These are phyloP conservation scores for Laspeyria flexula DNA, from an alignment of 2,888 invertebrate species.

Conservation along the genomic window DNA sequence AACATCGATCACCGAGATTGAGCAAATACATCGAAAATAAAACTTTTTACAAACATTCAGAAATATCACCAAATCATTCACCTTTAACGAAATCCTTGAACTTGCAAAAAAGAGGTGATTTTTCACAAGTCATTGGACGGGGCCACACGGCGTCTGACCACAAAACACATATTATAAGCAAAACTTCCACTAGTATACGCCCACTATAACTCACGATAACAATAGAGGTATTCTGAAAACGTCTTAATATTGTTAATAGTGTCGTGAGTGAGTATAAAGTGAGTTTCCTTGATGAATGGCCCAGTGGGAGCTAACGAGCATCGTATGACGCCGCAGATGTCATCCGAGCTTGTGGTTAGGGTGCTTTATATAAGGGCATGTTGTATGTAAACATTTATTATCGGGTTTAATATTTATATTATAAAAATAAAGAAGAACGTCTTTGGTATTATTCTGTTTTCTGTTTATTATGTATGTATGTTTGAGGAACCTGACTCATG, in stretches of 20 bases:
- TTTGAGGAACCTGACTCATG: no score
- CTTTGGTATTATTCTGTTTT: not conserved
- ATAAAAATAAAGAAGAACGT: not conserved
- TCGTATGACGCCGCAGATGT: slow-evolving; percentile 60
- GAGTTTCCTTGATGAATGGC: slow-evolving; percentile 59
- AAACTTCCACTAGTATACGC: slow-evolving; percentile 60
- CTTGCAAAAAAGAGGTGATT: slow-evolving; percentile 45
- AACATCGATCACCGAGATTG: not conserved
- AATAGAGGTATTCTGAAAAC: slow-evolving; percentile 63
- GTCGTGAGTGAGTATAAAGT: slow-evolving; percentile 58
- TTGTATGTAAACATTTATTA: slow-evolving; percentile 7
- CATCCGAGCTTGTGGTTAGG: slow-evolving; percentile 38
- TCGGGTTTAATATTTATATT: not conserved
- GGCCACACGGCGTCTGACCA: slow-evolving; percentile 55
- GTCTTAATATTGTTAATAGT: slow-evolving; percentile 69
- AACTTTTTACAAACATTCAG: not conserved
- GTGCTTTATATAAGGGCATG: slow-evolving; percentile 21
- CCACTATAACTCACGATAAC: slow-evolving; percentile 65
- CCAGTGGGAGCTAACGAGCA: slow-evolving; percentile 58
- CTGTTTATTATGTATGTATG: no score
- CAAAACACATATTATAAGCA: slow-evolving; percentile 54
- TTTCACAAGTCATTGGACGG: slow-evolving; percentile 54
- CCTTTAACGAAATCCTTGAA: slow-evolving; percentile 35
- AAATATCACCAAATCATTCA: slow-evolving; percentile 24
- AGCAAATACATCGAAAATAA: not conserved